Evolutionary conservation across 2,888 invertebrate genomes (phyloP).

Genomic region (Anagyrus pseudococci): DNA sequence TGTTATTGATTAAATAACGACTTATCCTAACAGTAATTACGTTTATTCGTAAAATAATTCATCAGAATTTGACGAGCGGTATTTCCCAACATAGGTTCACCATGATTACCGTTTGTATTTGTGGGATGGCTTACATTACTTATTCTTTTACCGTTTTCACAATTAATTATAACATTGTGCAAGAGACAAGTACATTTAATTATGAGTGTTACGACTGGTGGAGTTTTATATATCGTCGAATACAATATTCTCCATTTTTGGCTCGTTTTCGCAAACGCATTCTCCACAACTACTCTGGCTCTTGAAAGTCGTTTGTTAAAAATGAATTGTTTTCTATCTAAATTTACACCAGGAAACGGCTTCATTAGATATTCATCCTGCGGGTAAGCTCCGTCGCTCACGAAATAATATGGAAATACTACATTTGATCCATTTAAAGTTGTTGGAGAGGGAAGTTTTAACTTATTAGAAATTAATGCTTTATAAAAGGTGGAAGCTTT

Average conservation of each 20-base stretch:
- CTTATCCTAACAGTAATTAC: too few relatives aligned
- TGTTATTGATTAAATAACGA: too few relatives aligned
- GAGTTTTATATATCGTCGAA: constrained; percentile 15
- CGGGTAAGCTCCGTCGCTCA: constrained; percentile 28
- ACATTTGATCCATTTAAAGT: constrained; percentile 13
- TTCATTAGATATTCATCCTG: constrained; percentile 25
- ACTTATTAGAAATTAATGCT: background rate
- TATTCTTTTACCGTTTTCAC: too few relatives aligned
- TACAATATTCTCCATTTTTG: constrained; percentile 29
- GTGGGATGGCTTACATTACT: too few relatives aligned
- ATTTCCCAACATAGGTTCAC: too few relatives aligned
- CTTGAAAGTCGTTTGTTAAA: constrained; percentile 29
- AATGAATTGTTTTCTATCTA: background rate
- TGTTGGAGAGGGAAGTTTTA: constrained; percentile 16
- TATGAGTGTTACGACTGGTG: constrained; percentile 7
- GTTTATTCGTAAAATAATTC: too few relatives aligned
- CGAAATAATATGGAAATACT: constrained; percentile 23
- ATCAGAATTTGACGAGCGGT: too few relatives aligned
- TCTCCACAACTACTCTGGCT: constrained; percentile 18
- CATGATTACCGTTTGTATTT: too few relatives aligned
- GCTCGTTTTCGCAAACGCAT: constrained; percentile 9
- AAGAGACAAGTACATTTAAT: constrained; percentile 21
- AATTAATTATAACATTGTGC: constrained; percentile 26
- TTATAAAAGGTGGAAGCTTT: constrained; percentile 15
- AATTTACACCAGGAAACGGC: constrained; percentile 14